Percentiles rank a stretch among this genome's conserved stretches.
Conservation (phyloP, 2,888 invertebrate species). For the Mesorhabditis spiculigera region DNA sequence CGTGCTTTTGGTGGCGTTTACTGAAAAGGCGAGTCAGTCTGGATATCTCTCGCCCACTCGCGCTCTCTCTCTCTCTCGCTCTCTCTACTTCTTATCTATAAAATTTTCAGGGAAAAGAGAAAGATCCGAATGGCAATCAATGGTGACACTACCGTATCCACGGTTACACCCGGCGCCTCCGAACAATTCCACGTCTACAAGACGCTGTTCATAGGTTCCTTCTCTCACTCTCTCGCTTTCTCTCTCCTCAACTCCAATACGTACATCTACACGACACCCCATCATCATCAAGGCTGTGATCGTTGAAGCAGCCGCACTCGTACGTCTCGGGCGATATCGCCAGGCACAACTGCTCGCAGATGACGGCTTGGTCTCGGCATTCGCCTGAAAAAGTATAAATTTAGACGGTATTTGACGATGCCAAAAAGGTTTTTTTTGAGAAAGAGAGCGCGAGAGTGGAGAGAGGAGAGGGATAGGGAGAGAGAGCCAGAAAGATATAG, state of each 20-base stretch:
- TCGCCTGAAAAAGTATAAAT: constrained; percentile 21
- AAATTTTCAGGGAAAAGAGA: constrained; percentile 15
- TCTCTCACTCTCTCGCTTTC: too few species aligned
- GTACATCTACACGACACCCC: constrained; percentile 30
- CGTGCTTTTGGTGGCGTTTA: constrained; percentile 2
- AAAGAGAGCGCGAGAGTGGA: too few species aligned
- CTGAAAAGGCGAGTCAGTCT: constrained; percentile 3
- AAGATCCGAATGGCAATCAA: constrained; percentile 30
- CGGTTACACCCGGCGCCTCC: constrained; percentile 25
- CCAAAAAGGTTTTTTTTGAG: too few species aligned
- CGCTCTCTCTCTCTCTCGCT: too few species aligned
- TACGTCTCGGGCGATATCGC: constrained; percentile 29
- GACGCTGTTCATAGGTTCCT: constrained; percentile 30
- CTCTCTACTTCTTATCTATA: too few species aligned
- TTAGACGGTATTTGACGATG: too few species aligned
- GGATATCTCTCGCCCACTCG: neutral
- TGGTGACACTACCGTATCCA: constrained; percentile 30
- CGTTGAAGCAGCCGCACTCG: constrained; percentile 40
- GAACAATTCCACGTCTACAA: constrained; percentile 41
- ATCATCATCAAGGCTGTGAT: constrained; percentile 28
- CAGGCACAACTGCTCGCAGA: constrained; percentile 36
- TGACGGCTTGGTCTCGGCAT: constrained; percentile 25
- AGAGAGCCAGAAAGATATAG: too few species aligned
- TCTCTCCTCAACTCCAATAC: neutral
- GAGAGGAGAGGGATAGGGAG: too few species aligned